Percentiles rank a stretch among this genome's conserved stretches.
Conservation (phyloP, 2,113 vertebrate species). For the Azemiops feae region DNA sequence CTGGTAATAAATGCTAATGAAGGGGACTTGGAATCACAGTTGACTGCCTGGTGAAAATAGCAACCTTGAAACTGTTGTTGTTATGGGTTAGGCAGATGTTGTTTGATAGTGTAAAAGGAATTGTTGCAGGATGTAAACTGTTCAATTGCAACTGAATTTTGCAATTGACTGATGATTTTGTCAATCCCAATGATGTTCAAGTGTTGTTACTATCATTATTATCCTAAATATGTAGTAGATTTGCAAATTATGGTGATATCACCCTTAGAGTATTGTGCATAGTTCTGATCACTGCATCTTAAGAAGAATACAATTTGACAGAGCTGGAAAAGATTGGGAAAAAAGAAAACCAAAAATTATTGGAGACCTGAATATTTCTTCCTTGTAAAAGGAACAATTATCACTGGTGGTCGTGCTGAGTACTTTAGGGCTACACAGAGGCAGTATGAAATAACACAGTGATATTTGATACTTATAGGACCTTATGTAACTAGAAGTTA, state of each 20-base stretch:
- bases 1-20: not conserved
- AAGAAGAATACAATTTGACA: not conserved
- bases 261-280: not conserved
- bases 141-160: not conserved
- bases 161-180: not conserved
- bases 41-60: not conserved
- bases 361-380: not conserved
- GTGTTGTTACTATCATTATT: not conserved
- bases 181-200: not conserved
- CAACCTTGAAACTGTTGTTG: not conserved
- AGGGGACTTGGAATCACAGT: not conserved
- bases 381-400: not conserved
- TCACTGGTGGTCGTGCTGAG: not conserved
- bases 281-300: not conserved
- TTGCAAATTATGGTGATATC: not conserved
- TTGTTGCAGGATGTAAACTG: not conserved
- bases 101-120: not conserved
- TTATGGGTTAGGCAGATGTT: not conserved
- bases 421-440: not conserved
- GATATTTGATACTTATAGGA: not conserved
- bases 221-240: not conserved
- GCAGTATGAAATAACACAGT: not conserved
- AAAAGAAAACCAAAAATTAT: not conserved
- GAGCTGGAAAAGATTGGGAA: not conserved
- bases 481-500: not conserved